These are phyloP conservation scores for Balaeniceps rex DNA, from an alignment of 2,113 vertebrate species.

Conservation along the genomic window DNA sequence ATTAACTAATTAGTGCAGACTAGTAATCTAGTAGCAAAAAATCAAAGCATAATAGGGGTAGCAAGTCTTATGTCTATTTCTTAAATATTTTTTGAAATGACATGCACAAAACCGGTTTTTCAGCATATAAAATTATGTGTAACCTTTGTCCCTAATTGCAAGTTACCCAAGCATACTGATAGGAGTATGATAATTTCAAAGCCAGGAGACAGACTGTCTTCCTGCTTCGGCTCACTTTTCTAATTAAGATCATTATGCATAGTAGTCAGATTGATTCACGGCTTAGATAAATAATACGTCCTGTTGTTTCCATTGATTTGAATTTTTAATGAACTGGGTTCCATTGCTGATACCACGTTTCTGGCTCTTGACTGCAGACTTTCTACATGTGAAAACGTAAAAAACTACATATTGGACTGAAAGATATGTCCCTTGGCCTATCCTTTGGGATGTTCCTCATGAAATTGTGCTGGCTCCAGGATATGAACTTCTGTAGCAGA, in stretches of 20 bases:
- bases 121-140: constrained; percentile 32
- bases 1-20: neutral
- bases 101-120: constrained; percentile 58
- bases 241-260: constrained; percentile 62
- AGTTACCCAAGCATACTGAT: constrained; percentile 57
- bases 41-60: neutral
- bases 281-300: constrained; percentile 54
- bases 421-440: neutral
- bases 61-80: neutral
- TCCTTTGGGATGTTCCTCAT: neutral
- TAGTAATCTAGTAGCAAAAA: constrained; percentile 3
- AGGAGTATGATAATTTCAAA: constrained; percentile 57
- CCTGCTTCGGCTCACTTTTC: constrained; percentile 42
- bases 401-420: neutral
- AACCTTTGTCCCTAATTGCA: constrained; percentile 66
- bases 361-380: neutral
- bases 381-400: neutral
- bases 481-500: neutral
- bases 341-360: constrained; percentile 12
- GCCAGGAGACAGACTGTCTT: constrained; percentile 57
- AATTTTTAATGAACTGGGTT: constrained; percentile 47
- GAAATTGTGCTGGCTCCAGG: neutral
- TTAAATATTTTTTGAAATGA: constrained; percentile 46
- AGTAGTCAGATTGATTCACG: constrained; percentile 50
- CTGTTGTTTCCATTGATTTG: constrained; percentile 58